Percentiles rank a stretch among this genome's conserved stretches.
These are phyloP conservation scores for Xestobium rufovillosum DNA, from an alignment of 2,888 invertebrate genomes.

Conservation along the genomic window DNA sequence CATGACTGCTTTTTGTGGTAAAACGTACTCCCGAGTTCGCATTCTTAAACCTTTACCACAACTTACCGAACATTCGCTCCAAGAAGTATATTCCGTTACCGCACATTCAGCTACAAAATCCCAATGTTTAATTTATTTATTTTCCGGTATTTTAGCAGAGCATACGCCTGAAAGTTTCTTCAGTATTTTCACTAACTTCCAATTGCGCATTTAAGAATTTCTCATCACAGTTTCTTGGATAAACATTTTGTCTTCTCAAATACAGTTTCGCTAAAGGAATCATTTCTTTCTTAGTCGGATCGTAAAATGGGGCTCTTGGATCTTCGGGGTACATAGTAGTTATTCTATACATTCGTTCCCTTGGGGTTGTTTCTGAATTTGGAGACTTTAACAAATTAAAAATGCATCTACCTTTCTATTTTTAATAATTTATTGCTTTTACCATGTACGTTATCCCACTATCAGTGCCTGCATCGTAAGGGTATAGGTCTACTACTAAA, in stretches of 20 bases:
- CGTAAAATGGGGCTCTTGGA: constrained; percentile 87
- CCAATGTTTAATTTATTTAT: not conserved
- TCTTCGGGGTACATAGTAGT: constrained; percentile 88
- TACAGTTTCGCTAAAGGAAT: constrained; percentile 78
- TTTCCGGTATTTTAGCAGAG: constrained; percentile 20
- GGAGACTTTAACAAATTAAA: constrained; percentile 53
- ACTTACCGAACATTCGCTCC: constrained; percentile 75
- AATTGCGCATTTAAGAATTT: constrained; percentile 51
- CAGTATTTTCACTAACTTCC: constrained; percentile 61
- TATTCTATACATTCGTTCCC: constrained; percentile 80
- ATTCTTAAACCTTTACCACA: constrained; percentile 84
- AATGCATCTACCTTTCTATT: constrained; percentile 10
- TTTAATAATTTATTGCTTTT: constrained; percentile 24
- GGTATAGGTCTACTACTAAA: constrained; percentile 75
- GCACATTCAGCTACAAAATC: constrained; percentile 66
- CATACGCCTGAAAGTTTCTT: constrained; percentile 62
- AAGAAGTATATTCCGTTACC: constrained; percentile 65
- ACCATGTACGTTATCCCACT: constrained; percentile 87
- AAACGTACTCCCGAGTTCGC: constrained; percentile 63
- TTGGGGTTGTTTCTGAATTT: constrained; percentile 67
- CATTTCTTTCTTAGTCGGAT: constrained; percentile 59
- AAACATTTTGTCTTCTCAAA: constrained; percentile 65
- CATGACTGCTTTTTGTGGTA: constrained; percentile 66
- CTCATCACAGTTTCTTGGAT: constrained; percentile 68
- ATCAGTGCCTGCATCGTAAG: constrained; percentile 96